These are phyloP conservation scores for Zaprionus lineosus DNA, from an alignment of 2,888 invertebrate genomes.

Conservation along the genomic window DNA sequence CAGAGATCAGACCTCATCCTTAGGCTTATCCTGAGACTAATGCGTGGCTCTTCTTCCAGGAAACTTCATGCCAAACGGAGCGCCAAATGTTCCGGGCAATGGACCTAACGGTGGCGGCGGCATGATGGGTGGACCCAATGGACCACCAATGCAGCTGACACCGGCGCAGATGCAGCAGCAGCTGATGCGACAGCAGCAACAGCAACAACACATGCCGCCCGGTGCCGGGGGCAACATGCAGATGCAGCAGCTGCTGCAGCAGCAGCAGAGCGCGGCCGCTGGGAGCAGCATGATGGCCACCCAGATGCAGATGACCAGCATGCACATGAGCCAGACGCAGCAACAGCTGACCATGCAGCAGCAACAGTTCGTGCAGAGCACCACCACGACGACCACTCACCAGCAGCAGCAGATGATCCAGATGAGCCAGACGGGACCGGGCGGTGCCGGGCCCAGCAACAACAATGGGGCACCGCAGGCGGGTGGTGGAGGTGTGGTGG, in stretches of 20 bases:
- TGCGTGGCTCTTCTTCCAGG: slow-evolving; percentile 42
- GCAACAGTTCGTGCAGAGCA: slow-evolving; percentile 81
- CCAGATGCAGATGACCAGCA: slow-evolving; percentile 85
- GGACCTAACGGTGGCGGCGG: slow-evolving; percentile 54
- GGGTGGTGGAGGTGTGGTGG: slow-evolving; percentile 34
- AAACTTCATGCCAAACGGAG: slow-evolving; percentile 80
- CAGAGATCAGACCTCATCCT: no score
- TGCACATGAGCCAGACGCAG: slow-evolving; percentile 87
- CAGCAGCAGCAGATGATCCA: slow-evolving; percentile 82
- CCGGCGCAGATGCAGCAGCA: slow-evolving; percentile 85
- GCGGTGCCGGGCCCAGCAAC: slow-evolving; percentile 40
- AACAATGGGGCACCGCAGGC: slow-evolving; percentile 42
- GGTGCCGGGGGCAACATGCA: slow-evolving; percentile 74
- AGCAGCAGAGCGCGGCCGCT: slow-evolving; percentile 64
- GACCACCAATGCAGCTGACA: slow-evolving; percentile 81
- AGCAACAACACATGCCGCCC: slow-evolving; percentile 80
- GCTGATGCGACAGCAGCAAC: slow-evolving; percentile 83
- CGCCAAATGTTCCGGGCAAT: slow-evolving; percentile 56
- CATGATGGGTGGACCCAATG: slow-evolving; percentile 77
- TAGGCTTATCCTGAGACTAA: no score
- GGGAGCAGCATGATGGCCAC: slow-evolving; percentile 70
- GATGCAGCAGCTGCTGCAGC: slow-evolving; percentile 81
- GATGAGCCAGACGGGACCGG: slow-evolving; percentile 61
- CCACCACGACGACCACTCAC: slow-evolving; percentile 75
- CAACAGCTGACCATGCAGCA: slow-evolving; percentile 79